Percentiles rank a stretch among this genome's conserved stretches.
Evolutionary conservation across 2,113 vertebrate species (phyloP).

Genomic region (Poicephalus gulielmi): DNA sequence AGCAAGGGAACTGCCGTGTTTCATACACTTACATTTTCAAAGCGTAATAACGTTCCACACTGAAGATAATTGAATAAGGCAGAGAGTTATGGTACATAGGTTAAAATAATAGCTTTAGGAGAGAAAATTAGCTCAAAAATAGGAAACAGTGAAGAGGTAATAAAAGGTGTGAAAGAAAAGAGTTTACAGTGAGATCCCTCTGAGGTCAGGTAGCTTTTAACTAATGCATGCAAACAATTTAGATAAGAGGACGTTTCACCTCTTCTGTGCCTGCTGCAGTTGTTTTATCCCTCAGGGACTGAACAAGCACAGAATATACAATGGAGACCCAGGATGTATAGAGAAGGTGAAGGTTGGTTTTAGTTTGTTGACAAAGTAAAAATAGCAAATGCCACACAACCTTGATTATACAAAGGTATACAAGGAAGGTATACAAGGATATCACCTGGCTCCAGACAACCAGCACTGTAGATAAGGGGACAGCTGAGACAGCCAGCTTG

Average conservation of each 20-base stretch:
- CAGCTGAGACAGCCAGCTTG: neutral
- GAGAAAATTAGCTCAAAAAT: conserved; percentile 34
- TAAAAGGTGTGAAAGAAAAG: neutral
- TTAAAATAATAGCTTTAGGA: conserved; percentile 52
- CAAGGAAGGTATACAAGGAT: neutral
- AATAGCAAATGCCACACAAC: neutral
- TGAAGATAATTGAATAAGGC: conserved; percentile 54
- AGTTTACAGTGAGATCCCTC: neutral
- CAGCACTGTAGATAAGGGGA: fast-evolving
- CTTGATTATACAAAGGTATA: neutral
- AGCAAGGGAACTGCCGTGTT: neutral
- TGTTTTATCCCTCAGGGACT: neutral
- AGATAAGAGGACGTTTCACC: neutral
- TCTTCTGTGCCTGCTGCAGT: neutral
- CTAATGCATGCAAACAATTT: conserved; percentile 2
- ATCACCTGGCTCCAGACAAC: neutral
- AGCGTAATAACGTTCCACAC: conserved; percentile 40
- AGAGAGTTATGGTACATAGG: neutral
- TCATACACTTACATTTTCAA: neutral
- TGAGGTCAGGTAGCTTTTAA: conserved; percentile 37
- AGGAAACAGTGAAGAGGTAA: conserved; percentile 14
- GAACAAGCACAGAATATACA: neutral
- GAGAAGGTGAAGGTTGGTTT: neutral
- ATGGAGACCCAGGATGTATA: neutral
- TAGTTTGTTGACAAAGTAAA: neutral